phyloP scores from a whole-genome alignment of 2,797 vertebrate genomes.

The Argentina silus region DNA sequence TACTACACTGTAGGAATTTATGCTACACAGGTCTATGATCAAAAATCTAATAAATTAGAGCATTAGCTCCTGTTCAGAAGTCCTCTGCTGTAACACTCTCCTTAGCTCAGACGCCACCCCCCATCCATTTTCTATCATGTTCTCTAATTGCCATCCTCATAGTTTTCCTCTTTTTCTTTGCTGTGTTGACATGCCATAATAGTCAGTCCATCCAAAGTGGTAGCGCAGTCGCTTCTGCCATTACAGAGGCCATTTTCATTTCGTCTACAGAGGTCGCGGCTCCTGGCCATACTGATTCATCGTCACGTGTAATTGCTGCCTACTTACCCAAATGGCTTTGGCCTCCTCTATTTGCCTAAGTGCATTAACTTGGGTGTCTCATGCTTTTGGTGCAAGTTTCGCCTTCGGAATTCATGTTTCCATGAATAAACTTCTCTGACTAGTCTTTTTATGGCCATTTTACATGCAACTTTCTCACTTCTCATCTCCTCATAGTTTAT shows the following conservation, averaged over 20 bases:
- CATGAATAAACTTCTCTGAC: slow-evolving; percentile 60
- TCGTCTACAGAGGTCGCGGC: slow-evolving; percentile 69
- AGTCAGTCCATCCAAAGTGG: slow-evolving; percentile 75
- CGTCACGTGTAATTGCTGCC: slow-evolving; percentile 75
- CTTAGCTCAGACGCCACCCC: slow-evolving; percentile 32
- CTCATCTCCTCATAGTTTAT: not conserved
- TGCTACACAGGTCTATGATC: slow-evolving; percentile 62
- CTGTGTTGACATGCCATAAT: slow-evolving; percentile 79
- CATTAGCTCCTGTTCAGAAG: slow-evolving; percentile 62
- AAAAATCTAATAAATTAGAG: slow-evolving; percentile 73
- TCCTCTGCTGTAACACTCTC: slow-evolving; percentile 53
- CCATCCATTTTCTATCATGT: slow-evolving; percentile 64
- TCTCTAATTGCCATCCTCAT: slow-evolving; percentile 76
- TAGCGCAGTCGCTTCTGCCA: slow-evolving; percentile 67
- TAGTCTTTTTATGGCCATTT: slow-evolving; percentile 28
- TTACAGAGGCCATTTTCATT: slow-evolving; percentile 80
- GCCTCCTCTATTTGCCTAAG: slow-evolving; percentile 77
- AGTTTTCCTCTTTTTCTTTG: slow-evolving; percentile 78
- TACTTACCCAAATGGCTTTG: slow-evolving; percentile 79
- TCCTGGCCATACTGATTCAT: slow-evolving; percentile 73
- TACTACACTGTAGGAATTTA: slow-evolving; percentile 62
- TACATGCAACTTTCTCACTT: not conserved
- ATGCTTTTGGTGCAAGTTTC: slow-evolving; percentile 20
- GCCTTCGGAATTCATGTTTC: slow-evolving; percentile 47
- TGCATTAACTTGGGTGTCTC: slow-evolving; percentile 73